phyloP scores from a whole-genome alignment of 2,888 invertebrate species.

The Macrophya annulata region DNA sequence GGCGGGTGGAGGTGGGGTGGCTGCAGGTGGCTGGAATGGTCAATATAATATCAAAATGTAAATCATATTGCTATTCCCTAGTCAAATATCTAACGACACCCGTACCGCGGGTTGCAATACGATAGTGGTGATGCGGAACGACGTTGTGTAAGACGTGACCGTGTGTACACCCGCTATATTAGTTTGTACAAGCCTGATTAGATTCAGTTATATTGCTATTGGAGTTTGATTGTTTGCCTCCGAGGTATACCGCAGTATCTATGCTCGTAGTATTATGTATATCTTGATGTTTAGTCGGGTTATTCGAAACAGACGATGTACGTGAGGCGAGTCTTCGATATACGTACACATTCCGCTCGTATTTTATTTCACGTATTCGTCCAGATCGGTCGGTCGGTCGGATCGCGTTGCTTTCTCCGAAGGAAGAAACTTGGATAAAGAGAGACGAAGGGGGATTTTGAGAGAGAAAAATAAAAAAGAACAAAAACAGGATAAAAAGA shows the following conservation, averaged over 20 bases:
- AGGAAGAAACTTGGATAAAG: background rate
- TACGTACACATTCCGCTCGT: slow-evolving; percentile 21
- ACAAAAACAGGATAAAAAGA: background rate
- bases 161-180: slow-evolving; percentile 45
- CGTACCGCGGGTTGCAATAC: background rate
- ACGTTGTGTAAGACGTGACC: slow-evolving; percentile 36
- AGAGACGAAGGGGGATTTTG: background rate
- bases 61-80: slow-evolving; percentile 76
- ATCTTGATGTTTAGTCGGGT: background rate
- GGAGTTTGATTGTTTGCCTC: slow-evolving; percentile 56
- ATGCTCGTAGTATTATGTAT: background rate
- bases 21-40: slow-evolving; percentile 79
- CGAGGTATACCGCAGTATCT: background rate
- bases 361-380: slow-evolving; percentile 38
- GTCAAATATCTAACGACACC: slow-evolving; percentile 45
- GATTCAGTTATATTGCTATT: slow-evolving; percentile 55
- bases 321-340: background rate
- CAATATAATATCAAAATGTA: slow-evolving; percentile 79
- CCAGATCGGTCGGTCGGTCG: background rate
- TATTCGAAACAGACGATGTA: background rate
- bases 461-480: background rate
- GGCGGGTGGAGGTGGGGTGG: slow-evolving; percentile 63
- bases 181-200: slow-evolving; percentile 53
- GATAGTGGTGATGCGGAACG: background rate
- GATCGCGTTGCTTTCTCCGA: slow-evolving; percentile 50